phyloP scores from a whole-genome alignment of 2,888 invertebrate species.

The Drosophila pegasa region DNA sequence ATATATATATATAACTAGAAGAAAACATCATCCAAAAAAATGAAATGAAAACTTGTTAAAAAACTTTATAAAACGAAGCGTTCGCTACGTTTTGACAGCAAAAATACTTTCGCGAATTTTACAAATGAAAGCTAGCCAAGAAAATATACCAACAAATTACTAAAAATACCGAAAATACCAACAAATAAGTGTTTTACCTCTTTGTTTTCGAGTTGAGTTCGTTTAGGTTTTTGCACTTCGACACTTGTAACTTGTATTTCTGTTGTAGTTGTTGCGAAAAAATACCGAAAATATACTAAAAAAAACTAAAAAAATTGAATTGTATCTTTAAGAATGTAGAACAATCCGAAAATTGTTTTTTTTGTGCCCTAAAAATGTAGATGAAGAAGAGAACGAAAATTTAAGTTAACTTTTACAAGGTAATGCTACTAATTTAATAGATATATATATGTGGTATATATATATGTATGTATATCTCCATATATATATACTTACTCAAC shows the following conservation, averaged over 20 bases:
- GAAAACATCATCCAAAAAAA: slow-evolving; percentile 26
- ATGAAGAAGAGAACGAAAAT: slow-evolving; percentile 26
- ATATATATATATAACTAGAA: slow-evolving; percentile 3
- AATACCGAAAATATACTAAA: slow-evolving; percentile 7
- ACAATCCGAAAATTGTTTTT: slow-evolving; percentile 46
- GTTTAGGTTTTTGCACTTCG: slow-evolving; percentile 34
- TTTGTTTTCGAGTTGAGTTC: slow-evolving; percentile 41
- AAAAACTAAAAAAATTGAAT: slow-evolving; percentile 10
- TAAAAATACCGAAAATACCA: slow-evolving; percentile 6
- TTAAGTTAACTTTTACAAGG: slow-evolving; percentile 61
- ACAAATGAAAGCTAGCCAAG: slow-evolving; percentile 45
- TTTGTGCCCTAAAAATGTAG: slow-evolving; percentile 47
- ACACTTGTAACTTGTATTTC: slow-evolving; percentile 27
- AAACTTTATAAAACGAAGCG: slow-evolving; percentile 40
- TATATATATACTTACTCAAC: slow-evolving; percentile 22
- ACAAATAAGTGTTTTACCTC: background rate
- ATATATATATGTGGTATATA: slow-evolving; percentile 42
- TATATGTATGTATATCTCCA: slow-evolving; percentile 24
- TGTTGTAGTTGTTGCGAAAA: slow-evolving; percentile 65
- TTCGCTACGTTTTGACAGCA: slow-evolving; percentile 14
- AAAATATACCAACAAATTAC: slow-evolving; percentile 6
- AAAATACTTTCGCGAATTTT: slow-evolving; percentile 58
- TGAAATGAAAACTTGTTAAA: slow-evolving; percentile 34
- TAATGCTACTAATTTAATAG: slow-evolving; percentile 36
- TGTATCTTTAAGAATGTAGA: slow-evolving; percentile 39